These are phyloP conservation scores for Acrocephalus kingi DNA, from an alignment of 2,113 vertebrate species.

Conservation along the genomic window DNA sequence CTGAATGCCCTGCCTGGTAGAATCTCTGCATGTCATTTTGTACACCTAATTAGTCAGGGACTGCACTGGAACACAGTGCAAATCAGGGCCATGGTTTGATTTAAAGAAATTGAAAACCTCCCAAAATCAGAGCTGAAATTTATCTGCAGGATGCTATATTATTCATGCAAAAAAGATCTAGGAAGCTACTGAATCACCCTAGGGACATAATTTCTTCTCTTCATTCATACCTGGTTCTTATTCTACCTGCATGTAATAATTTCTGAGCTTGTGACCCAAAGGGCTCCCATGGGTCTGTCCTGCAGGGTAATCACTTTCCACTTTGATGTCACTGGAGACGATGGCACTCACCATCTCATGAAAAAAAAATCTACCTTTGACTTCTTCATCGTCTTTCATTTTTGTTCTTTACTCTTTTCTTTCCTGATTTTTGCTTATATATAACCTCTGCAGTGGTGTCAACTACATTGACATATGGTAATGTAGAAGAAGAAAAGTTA, in stretches of 20 bases:
- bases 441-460: not conserved
- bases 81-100: not conserved
- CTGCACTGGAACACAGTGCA: not conserved
- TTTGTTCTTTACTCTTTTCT: not conserved
- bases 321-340: not conserved
- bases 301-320: not conserved
- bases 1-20: not conserved
- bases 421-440: not conserved
- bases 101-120: not conserved
- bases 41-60: not conserved
- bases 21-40: not conserved
- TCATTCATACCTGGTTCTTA: not conserved
- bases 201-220: not conserved
- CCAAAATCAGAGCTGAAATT: not conserved
- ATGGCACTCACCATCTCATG: not conserved
- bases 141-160: not conserved
- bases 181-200: not conserved
- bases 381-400: not conserved
- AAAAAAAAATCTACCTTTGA: conserved; percentile 11
- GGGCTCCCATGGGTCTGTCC: not conserved
- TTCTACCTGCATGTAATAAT: not conserved
- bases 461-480: not conserved
- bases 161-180: not conserved
- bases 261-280: not conserved
- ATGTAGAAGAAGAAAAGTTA: conserved; percentile 11